phyloP scores from a whole-genome alignment of 2,797 vertebrate genomes.

The Nasua narica region DNA sequence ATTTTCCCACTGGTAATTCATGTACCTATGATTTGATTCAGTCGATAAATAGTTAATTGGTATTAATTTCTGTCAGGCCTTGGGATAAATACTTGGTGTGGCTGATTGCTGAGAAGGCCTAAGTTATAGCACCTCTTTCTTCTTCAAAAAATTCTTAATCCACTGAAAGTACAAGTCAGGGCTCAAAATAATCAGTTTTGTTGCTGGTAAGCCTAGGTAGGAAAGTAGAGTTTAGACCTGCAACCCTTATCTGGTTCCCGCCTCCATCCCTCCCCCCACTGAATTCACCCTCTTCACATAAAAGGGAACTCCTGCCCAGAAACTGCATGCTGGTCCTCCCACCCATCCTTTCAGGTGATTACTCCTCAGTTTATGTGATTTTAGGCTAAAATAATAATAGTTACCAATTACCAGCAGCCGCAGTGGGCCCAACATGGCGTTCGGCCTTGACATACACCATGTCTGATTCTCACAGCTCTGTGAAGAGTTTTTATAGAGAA shows the following conservation, averaged over 20 bases:
- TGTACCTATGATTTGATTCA: background rate
- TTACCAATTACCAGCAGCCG: background rate
- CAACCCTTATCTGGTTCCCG: background rate
- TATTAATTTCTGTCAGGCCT: background rate
- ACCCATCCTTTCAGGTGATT: background rate
- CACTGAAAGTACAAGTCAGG: background rate
- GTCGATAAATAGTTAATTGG: background rate
- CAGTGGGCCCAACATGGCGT: too few species aligned
- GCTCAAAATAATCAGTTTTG: background rate
- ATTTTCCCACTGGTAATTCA: background rate
- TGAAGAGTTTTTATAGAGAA: background rate
- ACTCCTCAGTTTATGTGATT: background rate
- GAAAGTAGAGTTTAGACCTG: background rate
- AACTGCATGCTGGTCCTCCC: background rate
- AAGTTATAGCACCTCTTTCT: background rate
- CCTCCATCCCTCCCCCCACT: background rate
- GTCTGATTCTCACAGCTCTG: background rate
- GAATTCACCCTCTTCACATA: background rate
- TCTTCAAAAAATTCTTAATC: background rate
- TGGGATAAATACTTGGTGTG: background rate
- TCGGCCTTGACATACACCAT: background rate
- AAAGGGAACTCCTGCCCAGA: fast-evolving
- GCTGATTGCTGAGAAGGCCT: background rate
- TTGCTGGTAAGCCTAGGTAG: background rate
- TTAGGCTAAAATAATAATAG: background rate